These are phyloP conservation scores for Amphipoea lucens DNA, from an alignment of 2,888 invertebrate genomes.

Conservation along the genomic window DNA sequence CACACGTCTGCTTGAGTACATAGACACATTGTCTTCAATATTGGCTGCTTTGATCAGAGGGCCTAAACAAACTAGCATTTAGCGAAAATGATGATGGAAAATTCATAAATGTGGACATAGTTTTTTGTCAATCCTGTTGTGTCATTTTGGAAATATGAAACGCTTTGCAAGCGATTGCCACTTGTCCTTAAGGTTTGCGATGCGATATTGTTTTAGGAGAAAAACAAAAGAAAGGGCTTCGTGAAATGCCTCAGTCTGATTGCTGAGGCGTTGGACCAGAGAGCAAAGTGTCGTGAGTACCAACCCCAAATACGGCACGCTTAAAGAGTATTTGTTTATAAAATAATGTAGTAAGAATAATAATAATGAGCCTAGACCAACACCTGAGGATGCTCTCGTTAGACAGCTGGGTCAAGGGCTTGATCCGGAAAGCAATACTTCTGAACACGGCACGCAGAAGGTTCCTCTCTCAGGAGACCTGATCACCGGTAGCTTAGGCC, in stretches of 20 bases:
- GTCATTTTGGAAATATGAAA: not conserved
- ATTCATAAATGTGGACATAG: not conserved
- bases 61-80: not conserved
- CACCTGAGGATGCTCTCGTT: not conserved
- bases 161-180: not conserved
- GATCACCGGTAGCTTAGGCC: not conserved
- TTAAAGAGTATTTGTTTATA: not conserved
- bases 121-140: not conserved
- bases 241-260: not conserved
- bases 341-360: not conserved
- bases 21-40: not conserved
- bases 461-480: not conserved
- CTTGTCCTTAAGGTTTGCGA: not conserved
- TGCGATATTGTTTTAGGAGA: not conserved
- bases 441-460: not conserved
- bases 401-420: not conserved
- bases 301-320: not conserved
- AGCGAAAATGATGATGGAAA: not conserved
- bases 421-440: not conserved
- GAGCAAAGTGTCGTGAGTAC: not conserved
- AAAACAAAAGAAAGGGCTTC: not conserved
- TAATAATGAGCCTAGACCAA: not conserved
- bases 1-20: too few species aligned
- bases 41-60: not conserved
- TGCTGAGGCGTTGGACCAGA: not conserved